Evolutionary conservation across 2,113 vertebrate genomes (phyloP).

Genomic region (Aramus guarauna): DNA sequence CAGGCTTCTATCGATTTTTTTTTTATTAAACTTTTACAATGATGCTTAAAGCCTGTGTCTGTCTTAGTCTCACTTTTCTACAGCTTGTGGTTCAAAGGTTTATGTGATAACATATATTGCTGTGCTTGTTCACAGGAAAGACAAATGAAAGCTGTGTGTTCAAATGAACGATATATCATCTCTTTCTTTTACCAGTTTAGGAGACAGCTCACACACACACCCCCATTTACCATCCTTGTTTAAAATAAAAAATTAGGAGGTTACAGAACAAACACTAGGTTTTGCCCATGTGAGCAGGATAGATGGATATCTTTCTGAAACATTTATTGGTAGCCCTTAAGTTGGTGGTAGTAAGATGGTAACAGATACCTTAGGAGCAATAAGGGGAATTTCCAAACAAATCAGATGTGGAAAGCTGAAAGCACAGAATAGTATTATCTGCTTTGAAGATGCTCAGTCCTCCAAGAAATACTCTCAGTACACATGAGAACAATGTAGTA

Average conservation of each 20-base stretch:
- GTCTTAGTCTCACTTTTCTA: constrained; percentile 48
- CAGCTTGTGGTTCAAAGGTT: constrained; percentile 48
- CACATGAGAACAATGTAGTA: accelerated
- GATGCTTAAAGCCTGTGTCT: constrained; percentile 32
- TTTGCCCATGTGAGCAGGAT: not conserved
- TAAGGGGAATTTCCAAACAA: not conserved
- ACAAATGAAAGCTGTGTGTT: not conserved
- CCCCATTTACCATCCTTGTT: not conserved
- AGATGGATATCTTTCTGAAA: not conserved
- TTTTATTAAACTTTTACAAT: constrained; percentile 47
- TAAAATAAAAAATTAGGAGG: not conserved
- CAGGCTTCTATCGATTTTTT: constrained; percentile 40
- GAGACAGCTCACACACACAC: not conserved
- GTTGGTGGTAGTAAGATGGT: not conserved
- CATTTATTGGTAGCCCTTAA: not conserved
- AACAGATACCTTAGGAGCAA: not conserved
- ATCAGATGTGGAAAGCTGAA: not conserved
- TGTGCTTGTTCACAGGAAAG: not conserved
- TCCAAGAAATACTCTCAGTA: not conserved
- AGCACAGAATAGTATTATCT: not conserved
- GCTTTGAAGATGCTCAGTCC: not conserved
- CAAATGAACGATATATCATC: not conserved
- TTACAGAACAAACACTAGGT: not conserved
- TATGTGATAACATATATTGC: not conserved
- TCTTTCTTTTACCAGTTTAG: not conserved